Percentiles rank a stretch among this genome's conserved stretches.
Evolutionary conservation across 2,113 vertebrate species (phyloP).

Genomic region (Phylloscopus trochiloides): DNA sequence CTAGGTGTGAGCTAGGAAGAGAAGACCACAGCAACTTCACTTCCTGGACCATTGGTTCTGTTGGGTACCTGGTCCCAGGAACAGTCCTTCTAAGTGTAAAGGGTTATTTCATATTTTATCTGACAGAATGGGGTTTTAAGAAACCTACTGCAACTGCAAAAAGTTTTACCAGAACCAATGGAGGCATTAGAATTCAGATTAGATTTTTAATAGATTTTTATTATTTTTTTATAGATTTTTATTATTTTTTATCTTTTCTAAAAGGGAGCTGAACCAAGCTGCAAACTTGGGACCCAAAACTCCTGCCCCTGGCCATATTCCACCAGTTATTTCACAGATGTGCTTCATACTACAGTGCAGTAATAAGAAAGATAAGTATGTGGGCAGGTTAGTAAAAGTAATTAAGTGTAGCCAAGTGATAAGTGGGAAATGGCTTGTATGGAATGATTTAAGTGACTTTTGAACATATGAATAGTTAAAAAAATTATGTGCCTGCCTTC

Average conservation of each 20-base stretch:
- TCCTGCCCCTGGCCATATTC: background rate
- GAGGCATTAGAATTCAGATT: background rate
- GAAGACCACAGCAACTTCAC: background rate
- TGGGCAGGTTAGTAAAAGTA: background rate
- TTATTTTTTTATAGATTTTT: background rate
- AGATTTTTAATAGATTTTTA: background rate
- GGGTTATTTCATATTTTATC: background rate
- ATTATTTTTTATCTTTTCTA: background rate
- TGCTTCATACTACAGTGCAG: background rate
- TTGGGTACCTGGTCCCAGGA: background rate
- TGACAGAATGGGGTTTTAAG: background rate
- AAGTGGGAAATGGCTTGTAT: background rate
- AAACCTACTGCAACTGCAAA: background rate
- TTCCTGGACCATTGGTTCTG: background rate
- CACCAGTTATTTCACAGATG: background rate
- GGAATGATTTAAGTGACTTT: background rate
- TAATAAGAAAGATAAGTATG: background rate
- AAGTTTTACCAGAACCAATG: background rate
- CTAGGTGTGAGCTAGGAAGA: background rate
- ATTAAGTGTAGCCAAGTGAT: background rate
- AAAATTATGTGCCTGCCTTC: background rate
- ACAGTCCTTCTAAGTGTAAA: accelerated
- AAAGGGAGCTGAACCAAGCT: background rate
- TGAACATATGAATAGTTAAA: background rate
- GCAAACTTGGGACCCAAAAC: background rate